phyloP scores from a whole-genome alignment of 2,888 invertebrate genomes.

The Biston betularia region DNA sequence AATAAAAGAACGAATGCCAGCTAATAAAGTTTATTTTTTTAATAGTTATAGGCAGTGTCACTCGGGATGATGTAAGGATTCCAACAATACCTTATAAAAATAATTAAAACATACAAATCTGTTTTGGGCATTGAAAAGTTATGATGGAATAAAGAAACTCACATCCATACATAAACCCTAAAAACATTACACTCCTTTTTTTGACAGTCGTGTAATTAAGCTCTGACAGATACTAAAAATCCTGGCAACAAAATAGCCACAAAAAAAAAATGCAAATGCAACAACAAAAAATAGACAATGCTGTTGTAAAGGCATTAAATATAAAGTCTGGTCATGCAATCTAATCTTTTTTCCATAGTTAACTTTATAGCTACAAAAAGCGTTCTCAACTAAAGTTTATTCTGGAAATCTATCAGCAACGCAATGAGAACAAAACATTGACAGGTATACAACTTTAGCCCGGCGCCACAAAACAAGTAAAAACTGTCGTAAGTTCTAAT shows the following conservation, averaged over 20 bases:
- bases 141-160: no score
- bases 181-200: no score
- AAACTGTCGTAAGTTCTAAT: conserved; percentile 40
- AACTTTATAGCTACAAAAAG: conserved; percentile 2
- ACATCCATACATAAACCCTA: no score
- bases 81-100: no score
- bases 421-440: conserved; percentile 4
- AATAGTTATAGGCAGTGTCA: no score
- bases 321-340: conserved; percentile 12
- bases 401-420: neutral
- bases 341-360: neutral
- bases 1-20: no score
- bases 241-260: conserved; percentile 13
- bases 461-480: conserved; percentile 30
- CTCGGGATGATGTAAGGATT: no score
- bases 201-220: conserved; percentile 30
- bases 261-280: no score
- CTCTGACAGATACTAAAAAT: conserved; percentile 20
- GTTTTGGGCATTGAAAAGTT: no score
- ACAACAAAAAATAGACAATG: neutral
- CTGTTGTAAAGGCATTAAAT: conserved; percentile 5
- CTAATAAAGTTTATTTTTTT: no score
- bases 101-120: no score
- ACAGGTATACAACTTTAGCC: conserved; percentile 1
- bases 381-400: neutral